Conservation (phyloP, 1,140 invertebrate species). For the Camponotus floridanus region DNA sequence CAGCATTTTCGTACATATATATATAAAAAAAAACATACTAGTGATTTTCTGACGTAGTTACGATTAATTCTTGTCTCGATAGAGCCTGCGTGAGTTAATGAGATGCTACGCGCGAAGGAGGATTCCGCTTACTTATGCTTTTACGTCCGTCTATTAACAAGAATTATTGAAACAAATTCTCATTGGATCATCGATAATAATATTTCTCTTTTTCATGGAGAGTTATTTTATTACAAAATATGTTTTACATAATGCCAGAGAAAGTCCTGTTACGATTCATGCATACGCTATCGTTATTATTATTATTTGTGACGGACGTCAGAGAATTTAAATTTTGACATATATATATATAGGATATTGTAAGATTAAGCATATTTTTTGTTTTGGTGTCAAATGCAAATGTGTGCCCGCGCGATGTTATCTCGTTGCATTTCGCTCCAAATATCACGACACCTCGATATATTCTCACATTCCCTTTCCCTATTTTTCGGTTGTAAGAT, state of each 20-base stretch:
- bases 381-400: conserved; percentile 49
- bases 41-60: conserved; percentile 34
- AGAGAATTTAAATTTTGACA: not conserved
- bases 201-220: not conserved
- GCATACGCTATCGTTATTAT: conserved; percentile 25
- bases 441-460: conserved; percentile 23
- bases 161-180: not conserved
- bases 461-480: conserved; percentile 10
- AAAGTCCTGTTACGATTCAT: conserved; percentile 21
- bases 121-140: conserved; percentile 20
- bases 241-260: not conserved
- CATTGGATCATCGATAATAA: not conserved
- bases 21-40: not conserved
- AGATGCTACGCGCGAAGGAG: conserved; percentile 10
- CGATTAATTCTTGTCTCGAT: conserved; percentile 34
- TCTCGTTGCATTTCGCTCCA: conserved; percentile 32
- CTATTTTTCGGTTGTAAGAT: conserved; percentile 29
- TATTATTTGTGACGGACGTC: conserved; percentile 17
- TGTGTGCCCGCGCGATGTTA: conserved; percentile 26
- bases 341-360: not conserved
- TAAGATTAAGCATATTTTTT: conserved; percentile 32
- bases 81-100: conserved; percentile 14
- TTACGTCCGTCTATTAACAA: conserved; percentile 35
- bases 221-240: not conserved
- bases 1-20: conserved; percentile 22